These are phyloP conservation scores for Smithornis capensis DNA, from an alignment of 2,113 vertebrate genomes.

Conservation along the genomic window DNA sequence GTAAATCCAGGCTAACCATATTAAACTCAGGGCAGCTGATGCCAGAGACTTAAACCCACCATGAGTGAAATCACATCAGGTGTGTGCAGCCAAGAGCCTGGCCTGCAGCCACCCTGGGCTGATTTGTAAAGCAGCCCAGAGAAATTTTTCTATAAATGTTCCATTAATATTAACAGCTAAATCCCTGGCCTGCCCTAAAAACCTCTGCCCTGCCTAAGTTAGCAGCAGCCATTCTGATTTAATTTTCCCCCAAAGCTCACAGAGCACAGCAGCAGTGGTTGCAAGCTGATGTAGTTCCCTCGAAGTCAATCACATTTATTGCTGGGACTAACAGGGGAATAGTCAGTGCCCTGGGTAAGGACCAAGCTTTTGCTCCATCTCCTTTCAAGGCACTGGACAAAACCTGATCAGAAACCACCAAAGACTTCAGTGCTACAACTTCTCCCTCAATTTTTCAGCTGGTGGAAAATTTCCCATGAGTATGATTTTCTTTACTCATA, in stretches of 20 bases:
- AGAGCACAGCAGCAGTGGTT: background rate
- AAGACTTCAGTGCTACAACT: fast-evolving
- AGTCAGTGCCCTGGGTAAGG: background rate
- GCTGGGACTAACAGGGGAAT: background rate
- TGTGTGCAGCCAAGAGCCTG: background rate
- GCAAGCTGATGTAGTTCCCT: background rate
- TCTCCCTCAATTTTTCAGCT: background rate
- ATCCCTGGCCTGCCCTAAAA: conserved; percentile 2
- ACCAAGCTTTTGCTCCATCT: background rate
- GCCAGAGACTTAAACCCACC: background rate
- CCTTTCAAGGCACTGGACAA: background rate
- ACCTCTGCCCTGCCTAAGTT: background rate
- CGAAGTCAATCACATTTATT: background rate
- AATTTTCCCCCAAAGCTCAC: background rate
- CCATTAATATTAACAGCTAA: conserved; percentile 4
- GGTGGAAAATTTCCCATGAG: background rate
- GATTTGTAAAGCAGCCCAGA: background rate
- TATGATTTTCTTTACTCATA: background rate
- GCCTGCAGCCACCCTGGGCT: background rate
- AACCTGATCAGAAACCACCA: background rate
- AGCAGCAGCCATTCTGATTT: background rate
- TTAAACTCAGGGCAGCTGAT: background rate
- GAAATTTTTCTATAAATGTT: background rate
- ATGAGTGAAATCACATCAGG: background rate
- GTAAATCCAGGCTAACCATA: conserved; percentile 11